Evolutionary conservation across 2,797 vertebrate species (phyloP).

Genomic region (Pygocentrus nattereri): DNA sequence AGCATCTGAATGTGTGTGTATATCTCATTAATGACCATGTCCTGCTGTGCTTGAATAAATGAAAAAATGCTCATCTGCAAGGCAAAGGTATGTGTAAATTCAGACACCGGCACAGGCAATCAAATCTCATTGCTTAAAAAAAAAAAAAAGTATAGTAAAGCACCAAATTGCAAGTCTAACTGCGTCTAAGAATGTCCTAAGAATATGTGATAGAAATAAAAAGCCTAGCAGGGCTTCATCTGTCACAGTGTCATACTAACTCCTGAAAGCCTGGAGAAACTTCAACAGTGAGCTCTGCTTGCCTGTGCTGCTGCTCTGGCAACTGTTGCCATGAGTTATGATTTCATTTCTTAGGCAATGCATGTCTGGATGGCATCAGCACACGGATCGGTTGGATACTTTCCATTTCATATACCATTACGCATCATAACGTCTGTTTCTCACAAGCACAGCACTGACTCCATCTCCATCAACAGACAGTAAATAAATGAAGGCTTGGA

Average conservation of each 20-base stretch:
- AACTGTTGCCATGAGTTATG: slow-evolving; percentile 23
- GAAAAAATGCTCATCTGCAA: slow-evolving; percentile 47
- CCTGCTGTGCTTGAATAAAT: slow-evolving; percentile 40
- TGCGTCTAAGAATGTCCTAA: slow-evolving; percentile 13
- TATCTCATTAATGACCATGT: slow-evolving; percentile 42
- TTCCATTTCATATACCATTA: slow-evolving; percentile 48
- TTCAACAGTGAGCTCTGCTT: slow-evolving; percentile 5
- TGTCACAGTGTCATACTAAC: neutral
- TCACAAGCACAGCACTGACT: slow-evolving; percentile 27
- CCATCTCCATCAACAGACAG: neutral
- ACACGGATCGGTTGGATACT: slow-evolving; percentile 3
- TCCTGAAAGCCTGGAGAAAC: slow-evolving; percentile 12
- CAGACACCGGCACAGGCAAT: slow-evolving; percentile 38
- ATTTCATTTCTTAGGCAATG: slow-evolving; percentile 37
- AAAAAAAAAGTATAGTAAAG: neutral
- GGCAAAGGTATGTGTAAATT: slow-evolving; percentile 40
- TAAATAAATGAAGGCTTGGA: neutral
- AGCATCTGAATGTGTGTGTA: slow-evolving; percentile 16
- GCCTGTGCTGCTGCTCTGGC: neutral
- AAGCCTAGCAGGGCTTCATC: slow-evolving; percentile 25
- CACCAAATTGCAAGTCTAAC: neutral
- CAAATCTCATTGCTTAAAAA: neutral
- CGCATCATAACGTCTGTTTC: slow-evolving; percentile 28
- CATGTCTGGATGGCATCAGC: slow-evolving; percentile 5
- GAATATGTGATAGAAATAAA: slow-evolving; percentile 16